Evolutionary conservation across 2,113 vertebrate genomes (phyloP).

Genomic region (Naja naja): DNA sequence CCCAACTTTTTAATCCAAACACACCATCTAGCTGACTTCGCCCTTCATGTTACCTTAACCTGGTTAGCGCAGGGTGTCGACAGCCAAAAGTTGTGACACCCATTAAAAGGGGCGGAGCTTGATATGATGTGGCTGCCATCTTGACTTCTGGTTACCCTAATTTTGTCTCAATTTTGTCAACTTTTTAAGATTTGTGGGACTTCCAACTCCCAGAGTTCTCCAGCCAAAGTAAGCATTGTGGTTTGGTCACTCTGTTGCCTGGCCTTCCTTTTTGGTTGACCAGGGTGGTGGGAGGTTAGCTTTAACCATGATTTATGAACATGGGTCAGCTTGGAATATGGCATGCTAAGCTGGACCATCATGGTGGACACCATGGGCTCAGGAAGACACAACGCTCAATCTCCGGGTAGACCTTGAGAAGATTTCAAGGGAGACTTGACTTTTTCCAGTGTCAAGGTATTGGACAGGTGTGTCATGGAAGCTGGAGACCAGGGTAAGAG

Average conservation of each 20-base stretch:
- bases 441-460: background rate
- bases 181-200: too few species aligned
- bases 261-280: background rate
- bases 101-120: background rate
- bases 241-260: background rate
- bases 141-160: background rate
- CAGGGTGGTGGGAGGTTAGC: background rate
- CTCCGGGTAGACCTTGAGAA: background rate
- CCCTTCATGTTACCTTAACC: background rate
- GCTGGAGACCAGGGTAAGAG: background rate
- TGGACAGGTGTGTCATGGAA: background rate
- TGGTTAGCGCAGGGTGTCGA: background rate
- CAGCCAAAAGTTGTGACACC: background rate
- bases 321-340: background rate
- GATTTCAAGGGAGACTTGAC: background rate
- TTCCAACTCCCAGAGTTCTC: too few species aligned
- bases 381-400: background rate
- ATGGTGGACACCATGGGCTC: background rate
- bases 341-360: background rate
- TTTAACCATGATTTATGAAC: background rate
- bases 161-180: too few species aligned
- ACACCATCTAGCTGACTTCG: background rate
- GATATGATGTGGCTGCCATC: background rate
- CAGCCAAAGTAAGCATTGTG: background rate
- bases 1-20: background rate